phyloP scores from a whole-genome alignment of 2,888 invertebrate species.

The Philereme vetulata region DNA sequence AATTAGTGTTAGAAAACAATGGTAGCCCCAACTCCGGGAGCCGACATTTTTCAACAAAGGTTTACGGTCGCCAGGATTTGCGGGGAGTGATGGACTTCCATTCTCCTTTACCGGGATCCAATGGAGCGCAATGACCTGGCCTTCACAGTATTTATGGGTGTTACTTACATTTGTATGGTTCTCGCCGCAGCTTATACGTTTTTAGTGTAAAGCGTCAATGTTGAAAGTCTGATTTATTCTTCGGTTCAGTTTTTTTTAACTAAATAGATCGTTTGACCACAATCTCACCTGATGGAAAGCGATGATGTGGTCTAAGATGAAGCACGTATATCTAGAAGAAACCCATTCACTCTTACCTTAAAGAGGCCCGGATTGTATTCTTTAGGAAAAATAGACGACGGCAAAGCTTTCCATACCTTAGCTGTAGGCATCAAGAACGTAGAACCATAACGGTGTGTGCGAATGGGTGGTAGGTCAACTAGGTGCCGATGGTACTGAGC shows the following conservation, averaged over 20 bases:
- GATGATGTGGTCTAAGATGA: no score
- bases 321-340: no score
- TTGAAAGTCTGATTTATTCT: constrained; percentile 6
- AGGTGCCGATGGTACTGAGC: no score
- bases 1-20: constrained; percentile 59
- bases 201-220: constrained; percentile 7
- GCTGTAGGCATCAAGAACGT: no score
- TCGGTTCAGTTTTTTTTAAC: not conserved
- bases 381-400: no score
- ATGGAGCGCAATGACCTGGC: constrained; percentile 32
- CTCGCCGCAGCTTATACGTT: constrained; percentile 17
- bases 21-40: constrained; percentile 40
- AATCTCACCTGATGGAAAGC: no score
- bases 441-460: no score
- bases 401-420: no score
- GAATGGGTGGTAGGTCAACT: no score
- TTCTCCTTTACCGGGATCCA: constrained; percentile 24
- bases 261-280: no score
- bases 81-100: constrained; percentile 29
- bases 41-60: constrained; percentile 49
- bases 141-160: constrained; percentile 28
- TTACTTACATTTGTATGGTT: constrained; percentile 24
- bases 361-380: no score
- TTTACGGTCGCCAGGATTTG: constrained; percentile 42
- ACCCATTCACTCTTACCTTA: no score